phyloP scores from a whole-genome alignment of 2,888 invertebrate species.

The Drosophila eohydei region DNA sequence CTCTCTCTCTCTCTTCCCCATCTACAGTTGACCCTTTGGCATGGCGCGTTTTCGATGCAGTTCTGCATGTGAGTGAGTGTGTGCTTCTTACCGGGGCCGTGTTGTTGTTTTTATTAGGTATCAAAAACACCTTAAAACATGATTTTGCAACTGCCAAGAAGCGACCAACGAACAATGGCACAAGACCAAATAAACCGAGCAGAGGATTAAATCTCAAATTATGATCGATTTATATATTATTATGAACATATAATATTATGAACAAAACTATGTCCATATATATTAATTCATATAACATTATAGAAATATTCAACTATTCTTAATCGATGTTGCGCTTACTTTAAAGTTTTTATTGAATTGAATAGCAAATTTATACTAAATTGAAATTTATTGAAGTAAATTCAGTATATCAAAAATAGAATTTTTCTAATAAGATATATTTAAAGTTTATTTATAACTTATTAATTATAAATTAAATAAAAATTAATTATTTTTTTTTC shows the following conservation, averaged over 20 bases:
- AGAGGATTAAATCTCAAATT: neutral
- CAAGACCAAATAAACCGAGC: slow-evolving; percentile 7
- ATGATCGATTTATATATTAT: neutral
- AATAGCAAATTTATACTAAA: too few species aligned
- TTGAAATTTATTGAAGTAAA: neutral
- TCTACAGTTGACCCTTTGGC: slow-evolving; percentile 63
- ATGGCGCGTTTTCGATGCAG: slow-evolving; percentile 69
- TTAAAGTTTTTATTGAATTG: too few species aligned
- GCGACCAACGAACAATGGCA: slow-evolving; percentile 59
- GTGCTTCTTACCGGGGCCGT: slow-evolving; percentile 38
- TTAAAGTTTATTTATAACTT: too few species aligned
- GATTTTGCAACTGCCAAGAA: slow-evolving; percentile 77
- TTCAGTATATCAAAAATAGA: neutral
- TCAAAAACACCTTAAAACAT: slow-evolving; percentile 81
- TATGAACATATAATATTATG: neutral
- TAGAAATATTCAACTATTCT: neutral
- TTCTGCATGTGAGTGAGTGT: slow-evolving; percentile 22
- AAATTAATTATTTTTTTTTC: too few species aligned
- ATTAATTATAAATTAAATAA: too few species aligned
- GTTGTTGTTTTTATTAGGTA: slow-evolving; percentile 81
- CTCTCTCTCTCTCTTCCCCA: slow-evolving; percentile 29
- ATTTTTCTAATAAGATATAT: too few species aligned
- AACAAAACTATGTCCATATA: neutral
- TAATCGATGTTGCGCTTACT: too few species aligned
- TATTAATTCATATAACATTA: neutral